Percentiles rank a stretch among this genome's conserved stretches.
phyloP scores from a whole-genome alignment of 2,113 vertebrate genomes.

The Campylomormyrus tamandua region DNA sequence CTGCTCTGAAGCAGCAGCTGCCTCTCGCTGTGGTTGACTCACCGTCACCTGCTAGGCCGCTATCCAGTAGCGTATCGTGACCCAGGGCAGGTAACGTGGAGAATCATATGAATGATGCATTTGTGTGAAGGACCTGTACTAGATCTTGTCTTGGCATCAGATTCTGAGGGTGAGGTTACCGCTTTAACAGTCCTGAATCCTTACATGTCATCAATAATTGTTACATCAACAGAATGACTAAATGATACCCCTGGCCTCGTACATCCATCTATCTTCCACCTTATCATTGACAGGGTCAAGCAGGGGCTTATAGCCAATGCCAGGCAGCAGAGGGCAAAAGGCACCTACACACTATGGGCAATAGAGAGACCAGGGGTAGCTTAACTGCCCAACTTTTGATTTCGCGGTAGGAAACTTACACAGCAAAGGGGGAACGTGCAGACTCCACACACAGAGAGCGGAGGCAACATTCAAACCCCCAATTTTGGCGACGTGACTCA shows the following conservation, averaged over 20 bases:
- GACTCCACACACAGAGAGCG: neutral
- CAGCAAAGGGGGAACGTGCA: neutral
- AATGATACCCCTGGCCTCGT: neutral
- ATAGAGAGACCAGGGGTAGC: neutral
- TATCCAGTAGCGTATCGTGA: neutral
- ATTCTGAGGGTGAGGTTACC: neutral
- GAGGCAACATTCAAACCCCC: neutral
- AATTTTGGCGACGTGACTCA: neutral
- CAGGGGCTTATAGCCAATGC: neutral
- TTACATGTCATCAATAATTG: neutral
- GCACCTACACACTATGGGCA: neutral
- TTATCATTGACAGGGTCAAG: neutral
- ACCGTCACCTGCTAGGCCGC: neutral
- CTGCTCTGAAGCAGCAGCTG: neutral
- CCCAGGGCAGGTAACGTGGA: neutral
- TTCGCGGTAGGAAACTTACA: neutral
- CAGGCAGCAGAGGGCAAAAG: neutral
- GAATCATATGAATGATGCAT: neutral
- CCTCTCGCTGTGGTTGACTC: neutral
- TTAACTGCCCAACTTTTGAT: neutral
- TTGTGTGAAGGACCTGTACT: neutral
- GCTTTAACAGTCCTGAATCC: neutral
- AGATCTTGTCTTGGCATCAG: neutral
- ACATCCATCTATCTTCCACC: neutral
- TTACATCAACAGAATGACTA: neutral